Conservation (phyloP, 2,113 vertebrate genomes). For the Chamaetylas fuelleborni region DNA sequence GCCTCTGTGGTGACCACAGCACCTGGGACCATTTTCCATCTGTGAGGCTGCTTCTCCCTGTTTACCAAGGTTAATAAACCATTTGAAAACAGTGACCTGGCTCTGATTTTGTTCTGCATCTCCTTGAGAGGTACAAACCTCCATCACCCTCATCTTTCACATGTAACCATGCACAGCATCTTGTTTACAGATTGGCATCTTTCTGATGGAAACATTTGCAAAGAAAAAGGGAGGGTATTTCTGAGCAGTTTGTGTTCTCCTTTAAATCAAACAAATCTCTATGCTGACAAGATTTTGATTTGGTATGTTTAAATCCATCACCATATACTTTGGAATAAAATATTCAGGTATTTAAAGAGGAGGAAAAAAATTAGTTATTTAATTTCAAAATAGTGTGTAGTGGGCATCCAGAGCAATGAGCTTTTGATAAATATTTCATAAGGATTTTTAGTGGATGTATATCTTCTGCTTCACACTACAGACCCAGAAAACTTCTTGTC, state of each 20-base stretch:
- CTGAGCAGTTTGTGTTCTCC: not conserved
- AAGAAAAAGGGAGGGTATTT: not conserved
- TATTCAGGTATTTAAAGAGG: not conserved
- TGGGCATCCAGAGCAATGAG: not conserved
- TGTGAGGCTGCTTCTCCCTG: not conserved
- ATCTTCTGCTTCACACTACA: not conserved
- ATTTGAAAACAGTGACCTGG: not conserved
- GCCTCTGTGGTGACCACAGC: not conserved
- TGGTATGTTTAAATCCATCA: not conserved
- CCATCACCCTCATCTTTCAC: not conserved
- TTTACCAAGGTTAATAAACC: not conserved
- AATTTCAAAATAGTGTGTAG: not conserved
- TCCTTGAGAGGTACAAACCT: not conserved
- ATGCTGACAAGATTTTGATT: not conserved
- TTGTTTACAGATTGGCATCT: not conserved
- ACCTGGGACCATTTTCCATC: not conserved
- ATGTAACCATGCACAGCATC: fast-evolving
- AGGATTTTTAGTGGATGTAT: not conserved
- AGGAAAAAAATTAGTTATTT: not conserved
- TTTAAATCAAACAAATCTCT: not conserved
- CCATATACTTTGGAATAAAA: not conserved
- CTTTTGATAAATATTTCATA: constrained; percentile 6
- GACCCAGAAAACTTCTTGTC: not conserved
- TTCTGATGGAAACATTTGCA: not conserved
- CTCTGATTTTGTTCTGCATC: not conserved